Evolutionary conservation across 2,113 vertebrate species (phyloP), one percentile per base, ranked within the genome.

Genomic region (Dinomys branickii): DNA sequence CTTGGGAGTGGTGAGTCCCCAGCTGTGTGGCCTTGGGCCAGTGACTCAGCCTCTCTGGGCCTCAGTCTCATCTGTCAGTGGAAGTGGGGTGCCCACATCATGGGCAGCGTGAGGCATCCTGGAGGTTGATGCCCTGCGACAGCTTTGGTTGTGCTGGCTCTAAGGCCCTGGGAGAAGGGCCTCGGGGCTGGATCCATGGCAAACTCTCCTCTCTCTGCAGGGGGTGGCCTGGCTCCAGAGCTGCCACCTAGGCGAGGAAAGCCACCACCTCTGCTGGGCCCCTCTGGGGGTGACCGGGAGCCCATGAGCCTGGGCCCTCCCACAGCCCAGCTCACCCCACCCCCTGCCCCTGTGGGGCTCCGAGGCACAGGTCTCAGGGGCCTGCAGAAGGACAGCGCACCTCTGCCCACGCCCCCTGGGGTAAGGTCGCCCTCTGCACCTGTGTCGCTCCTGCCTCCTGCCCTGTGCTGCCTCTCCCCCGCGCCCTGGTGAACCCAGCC

Each of bases 221-320:
- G 99, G 8, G 98, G 99, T 3, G 77, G 91, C 63, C 97, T 99
- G 90, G 98, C 99, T 52, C 85, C 98, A 0, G 99, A 99, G 71
- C 58, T 98, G 92, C 97, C 96, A 0, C 93, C 99, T 5, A 98
- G 98, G 5, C 97, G 98, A 1, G 97, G 99, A 3, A 99, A 99
- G 93, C 98, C 98, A 9, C 97, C 98, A 95, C 96, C 97, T 1
- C 97, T 98, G 88, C 97, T 98, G 24, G 98, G 98, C 35, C 97
- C 98, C 10, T 86, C 98, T n/a, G 98, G 94, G 19, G 93, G 94
- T 35, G 99, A 99, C 30, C 98, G 99, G 84, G 99, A 99, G 41
- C 98, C 98, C 8, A 88, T 99, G 19, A 98, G 98, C 8, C 85
- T 98, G 3, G 98, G 98, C 54, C 86, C 98, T 63, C 99, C 99